These are phyloP conservation scores for Cynocephalus volans DNA, from an alignment of 2,113 vertebrate genomes.

Conservation along the genomic window DNA sequence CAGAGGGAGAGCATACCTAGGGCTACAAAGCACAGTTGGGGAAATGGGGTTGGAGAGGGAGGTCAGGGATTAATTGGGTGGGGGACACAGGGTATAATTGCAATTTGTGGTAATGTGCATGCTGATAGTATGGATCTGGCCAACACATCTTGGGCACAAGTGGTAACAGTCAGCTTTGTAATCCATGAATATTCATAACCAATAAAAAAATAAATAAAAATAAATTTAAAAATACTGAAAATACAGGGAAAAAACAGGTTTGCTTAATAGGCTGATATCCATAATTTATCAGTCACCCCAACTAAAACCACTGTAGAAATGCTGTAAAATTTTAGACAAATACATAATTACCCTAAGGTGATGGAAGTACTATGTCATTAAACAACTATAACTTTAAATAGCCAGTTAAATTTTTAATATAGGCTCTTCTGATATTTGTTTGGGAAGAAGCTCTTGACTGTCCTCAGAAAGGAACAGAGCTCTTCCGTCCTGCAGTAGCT, in stretches of 20 bases:
- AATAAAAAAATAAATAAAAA: too few relatives aligned
- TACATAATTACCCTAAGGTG: neutral
- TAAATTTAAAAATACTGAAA: too few relatives aligned
- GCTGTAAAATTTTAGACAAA: neutral
- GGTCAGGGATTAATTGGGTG: too few relatives aligned
- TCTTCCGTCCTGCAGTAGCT: rapidly evolving
- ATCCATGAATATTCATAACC: too few relatives aligned
- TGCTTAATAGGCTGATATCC: neutral
- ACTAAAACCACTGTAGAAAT: conserved; percentile 67
- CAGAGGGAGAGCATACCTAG: too few relatives aligned
- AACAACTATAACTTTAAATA: conserved; percentile 76
- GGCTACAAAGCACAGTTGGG: too few relatives aligned
- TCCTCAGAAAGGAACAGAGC: neutral
- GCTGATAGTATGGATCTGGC: too few relatives aligned
- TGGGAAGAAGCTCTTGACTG: neutral
- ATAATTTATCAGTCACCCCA: neutral
- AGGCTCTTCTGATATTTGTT: conserved; percentile 69
- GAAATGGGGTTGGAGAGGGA: too few relatives aligned
- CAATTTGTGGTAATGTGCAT: too few relatives aligned
- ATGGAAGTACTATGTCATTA: conserved; percentile 41
- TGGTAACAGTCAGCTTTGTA: too few relatives aligned
- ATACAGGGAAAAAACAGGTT: neutral
- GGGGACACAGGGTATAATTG: too few relatives aligned
- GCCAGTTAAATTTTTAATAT: conserved; percentile 67
- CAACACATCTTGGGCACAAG: too few relatives aligned